These are phyloP conservation scores for Alcis repandata DNA, from an alignment of 2,888 invertebrate species.

Conservation along the genomic window DNA sequence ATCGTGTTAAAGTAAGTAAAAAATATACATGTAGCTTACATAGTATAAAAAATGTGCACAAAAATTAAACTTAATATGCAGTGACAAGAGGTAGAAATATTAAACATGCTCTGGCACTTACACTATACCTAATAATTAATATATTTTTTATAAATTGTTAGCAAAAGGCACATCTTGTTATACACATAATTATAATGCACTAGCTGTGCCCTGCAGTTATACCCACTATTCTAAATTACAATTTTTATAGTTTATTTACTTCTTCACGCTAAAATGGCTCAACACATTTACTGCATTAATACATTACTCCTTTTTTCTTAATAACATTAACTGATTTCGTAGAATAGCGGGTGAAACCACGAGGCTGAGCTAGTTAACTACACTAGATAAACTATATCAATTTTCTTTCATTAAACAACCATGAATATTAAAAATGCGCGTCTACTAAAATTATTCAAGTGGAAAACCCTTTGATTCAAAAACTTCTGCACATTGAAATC, in stretches of 20 bases:
- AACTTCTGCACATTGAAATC: not conserved
- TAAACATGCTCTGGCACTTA: constrained; percentile 1
- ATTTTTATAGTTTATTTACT: too few species aligned
- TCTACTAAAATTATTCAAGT: not conserved
- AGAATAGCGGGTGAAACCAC: too few species aligned
- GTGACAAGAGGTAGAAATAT: constrained; percentile 11
- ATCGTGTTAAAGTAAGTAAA: too few species aligned
- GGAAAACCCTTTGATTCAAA: not conserved
- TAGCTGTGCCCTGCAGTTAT: not conserved
- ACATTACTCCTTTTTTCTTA: too few species aligned
- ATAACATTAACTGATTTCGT: too few species aligned
- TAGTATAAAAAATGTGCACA: constrained; percentile 1
- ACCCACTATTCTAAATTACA: not conserved
- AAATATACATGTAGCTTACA: constrained; percentile 1
- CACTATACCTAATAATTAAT: not conserved
- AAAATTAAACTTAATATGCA: constrained; percentile 3
- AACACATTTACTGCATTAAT: too few species aligned
- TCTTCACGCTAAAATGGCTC: too few species aligned
- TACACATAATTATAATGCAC: not conserved
- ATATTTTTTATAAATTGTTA: not conserved
- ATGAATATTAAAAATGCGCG: not conserved
- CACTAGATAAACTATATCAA: not conserved
- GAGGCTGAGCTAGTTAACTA: too few species aligned
- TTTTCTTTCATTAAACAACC: not conserved
- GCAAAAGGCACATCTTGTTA: constrained; percentile 2